These are phyloP conservation scores for Akabosia matsudoensis DNA, from an alignment of 1,140 invertebrate genomes.

Conservation along the genomic window DNA sequence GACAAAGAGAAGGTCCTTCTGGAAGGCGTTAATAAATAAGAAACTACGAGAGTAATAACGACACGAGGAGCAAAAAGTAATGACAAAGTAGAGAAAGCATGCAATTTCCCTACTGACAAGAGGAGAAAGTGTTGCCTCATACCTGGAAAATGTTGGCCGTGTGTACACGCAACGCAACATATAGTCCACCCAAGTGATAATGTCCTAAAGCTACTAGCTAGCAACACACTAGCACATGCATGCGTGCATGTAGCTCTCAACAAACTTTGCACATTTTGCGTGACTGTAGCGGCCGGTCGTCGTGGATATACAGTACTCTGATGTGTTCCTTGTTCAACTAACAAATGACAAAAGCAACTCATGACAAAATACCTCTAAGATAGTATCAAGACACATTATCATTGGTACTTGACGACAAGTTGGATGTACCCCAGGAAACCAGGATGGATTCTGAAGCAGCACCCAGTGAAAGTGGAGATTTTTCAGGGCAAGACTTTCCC, in stretches of 20 bases:
- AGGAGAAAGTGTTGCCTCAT: neutral
- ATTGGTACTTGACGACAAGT: conserved; percentile 16
- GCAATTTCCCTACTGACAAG: neutral
- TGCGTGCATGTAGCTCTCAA: neutral
- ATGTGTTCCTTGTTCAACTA: too few species aligned
- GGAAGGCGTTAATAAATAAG: neutral
- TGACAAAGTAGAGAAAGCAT: neutral
- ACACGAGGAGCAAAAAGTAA: neutral
- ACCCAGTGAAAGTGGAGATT: neutral
- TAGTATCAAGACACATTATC: neutral
- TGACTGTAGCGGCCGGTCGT: too few species aligned
- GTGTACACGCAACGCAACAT: neutral
- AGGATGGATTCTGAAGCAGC: neutral
- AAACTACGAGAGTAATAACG: neutral
- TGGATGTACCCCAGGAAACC: neutral
- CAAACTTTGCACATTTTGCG: too few species aligned
- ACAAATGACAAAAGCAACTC: conserved; percentile 15
- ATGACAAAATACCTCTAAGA: conserved; percentile 1
- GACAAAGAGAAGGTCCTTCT: too few species aligned
- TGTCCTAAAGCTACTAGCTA: too few species aligned
- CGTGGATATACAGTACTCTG: too few species aligned
- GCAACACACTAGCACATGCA: too few species aligned
- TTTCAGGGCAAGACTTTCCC: conserved; percentile 11
- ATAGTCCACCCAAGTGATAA: too few species aligned
- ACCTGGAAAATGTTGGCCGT: neutral